Evolutionary conservation across 2,113 vertebrate genomes (phyloP).

Genomic region (Vireo altiloquus): DNA sequence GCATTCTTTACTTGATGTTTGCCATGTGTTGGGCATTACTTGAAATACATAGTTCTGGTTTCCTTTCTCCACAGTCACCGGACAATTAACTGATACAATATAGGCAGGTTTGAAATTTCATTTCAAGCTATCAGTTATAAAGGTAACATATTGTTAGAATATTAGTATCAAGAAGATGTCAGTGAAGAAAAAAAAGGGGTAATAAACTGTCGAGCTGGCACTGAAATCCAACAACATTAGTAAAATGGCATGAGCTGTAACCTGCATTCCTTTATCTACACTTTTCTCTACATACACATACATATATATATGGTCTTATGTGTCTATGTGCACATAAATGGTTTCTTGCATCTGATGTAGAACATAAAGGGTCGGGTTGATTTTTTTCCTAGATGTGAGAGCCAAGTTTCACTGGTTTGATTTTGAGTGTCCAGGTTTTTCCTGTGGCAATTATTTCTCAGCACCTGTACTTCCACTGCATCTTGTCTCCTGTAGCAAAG

Average conservation of each 20-base stretch:
- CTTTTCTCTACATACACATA: background rate
- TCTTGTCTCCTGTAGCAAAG: constrained; percentile 57
- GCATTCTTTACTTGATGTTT: constrained; percentile 68
- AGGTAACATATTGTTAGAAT: background rate
- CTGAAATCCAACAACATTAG: background rate
- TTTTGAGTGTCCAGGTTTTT: background rate
- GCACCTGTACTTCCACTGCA: constrained; percentile 72
- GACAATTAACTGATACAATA: constrained; percentile 40
- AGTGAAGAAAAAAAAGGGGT: background rate
- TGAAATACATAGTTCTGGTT: constrained; percentile 61
- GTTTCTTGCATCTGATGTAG: background rate
- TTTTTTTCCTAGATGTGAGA: background rate
- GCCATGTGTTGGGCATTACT: constrained; percentile 69
- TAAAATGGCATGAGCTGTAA: background rate
- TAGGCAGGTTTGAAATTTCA: background rate
- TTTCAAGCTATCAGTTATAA: background rate
- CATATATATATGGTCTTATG: background rate
- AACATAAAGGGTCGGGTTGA: background rate
- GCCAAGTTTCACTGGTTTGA: constrained; percentile 10
- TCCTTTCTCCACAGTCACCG: constrained; percentile 16
- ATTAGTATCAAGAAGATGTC: background rate
- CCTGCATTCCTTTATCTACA: background rate
- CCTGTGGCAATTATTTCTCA: constrained; percentile 46
- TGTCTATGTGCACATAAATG: background rate
- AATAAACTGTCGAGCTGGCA: background rate